Conservation (phyloP, 2,888 invertebrate genomes). For the Trichogramma dendrolimi region DNA sequence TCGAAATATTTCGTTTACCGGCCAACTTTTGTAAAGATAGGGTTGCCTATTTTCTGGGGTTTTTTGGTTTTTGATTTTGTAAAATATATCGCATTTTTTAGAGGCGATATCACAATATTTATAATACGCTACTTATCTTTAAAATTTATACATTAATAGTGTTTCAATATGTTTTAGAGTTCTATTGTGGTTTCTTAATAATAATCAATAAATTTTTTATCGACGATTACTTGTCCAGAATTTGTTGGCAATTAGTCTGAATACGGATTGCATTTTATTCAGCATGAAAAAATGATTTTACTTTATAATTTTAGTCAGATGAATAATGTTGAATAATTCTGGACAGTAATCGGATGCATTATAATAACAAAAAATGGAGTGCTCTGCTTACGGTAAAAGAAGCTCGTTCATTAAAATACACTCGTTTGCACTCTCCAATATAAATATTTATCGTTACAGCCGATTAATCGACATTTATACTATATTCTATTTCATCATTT, state of each 20-base stretch:
- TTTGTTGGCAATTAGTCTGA: neutral
- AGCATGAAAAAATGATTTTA: conserved; percentile 1
- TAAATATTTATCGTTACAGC: conserved; percentile 35
- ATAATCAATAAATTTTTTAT: conserved; percentile 24
- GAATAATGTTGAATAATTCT: conserved; percentile 21
- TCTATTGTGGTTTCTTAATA: conserved; percentile 12
- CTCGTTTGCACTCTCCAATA: conserved; percentile 23
- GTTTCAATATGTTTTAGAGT: neutral
- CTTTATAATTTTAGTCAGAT: conserved; percentile 1
- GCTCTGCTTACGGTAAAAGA: conserved; percentile 39
- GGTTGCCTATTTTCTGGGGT: no score
- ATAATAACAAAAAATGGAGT: conserved; percentile 39
- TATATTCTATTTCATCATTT: conserved; percentile 28
- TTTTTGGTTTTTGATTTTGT: no score
- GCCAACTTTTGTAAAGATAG: no score
- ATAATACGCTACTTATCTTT: no score
- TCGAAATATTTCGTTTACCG: no score
- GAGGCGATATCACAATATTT: no score
- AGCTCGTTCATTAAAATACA: conserved; percentile 48
- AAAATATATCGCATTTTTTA: no score
- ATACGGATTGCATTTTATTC: conserved; percentile 8
- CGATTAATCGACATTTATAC: conserved; percentile 16
- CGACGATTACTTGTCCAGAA: conserved; percentile 23
- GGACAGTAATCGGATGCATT: conserved; percentile 31
- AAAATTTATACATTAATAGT: neutral